These are phyloP conservation scores for Candoia aspera DNA, from an alignment of 2,113 vertebrate genomes.

Conservation along the genomic window DNA sequence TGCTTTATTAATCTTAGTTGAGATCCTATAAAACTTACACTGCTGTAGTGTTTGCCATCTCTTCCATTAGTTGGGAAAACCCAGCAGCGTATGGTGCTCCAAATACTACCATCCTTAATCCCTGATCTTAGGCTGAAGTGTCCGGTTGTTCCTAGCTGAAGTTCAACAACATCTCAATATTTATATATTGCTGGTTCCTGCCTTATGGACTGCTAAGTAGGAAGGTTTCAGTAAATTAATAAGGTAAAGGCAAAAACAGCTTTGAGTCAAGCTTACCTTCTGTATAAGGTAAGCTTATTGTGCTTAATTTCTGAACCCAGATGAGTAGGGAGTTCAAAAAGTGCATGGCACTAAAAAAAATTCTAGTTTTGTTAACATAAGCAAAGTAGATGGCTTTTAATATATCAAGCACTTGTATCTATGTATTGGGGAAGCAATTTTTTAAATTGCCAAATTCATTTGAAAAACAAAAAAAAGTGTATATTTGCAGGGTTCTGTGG, in stretches of 20 bases:
- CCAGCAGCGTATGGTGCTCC: background rate
- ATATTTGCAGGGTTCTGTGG: background rate
- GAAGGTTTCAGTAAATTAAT: background rate
- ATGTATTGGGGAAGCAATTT: background rate
- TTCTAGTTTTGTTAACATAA: background rate
- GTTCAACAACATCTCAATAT: background rate
- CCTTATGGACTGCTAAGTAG: background rate
- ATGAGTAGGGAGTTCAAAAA: background rate
- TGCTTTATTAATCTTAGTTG: background rate
- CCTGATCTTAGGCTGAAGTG: background rate
- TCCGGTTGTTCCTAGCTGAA: background rate
- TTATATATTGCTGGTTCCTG: background rate
- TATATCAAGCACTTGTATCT: background rate
- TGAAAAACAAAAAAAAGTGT: background rate
- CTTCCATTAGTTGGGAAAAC: background rate
- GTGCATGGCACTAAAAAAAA: background rate
- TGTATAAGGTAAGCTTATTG: background rate
- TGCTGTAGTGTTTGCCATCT: background rate
- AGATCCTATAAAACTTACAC: background rate
- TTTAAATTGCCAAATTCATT: background rate
- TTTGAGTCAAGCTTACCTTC: background rate
- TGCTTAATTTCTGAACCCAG: background rate
- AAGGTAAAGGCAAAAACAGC: background rate
- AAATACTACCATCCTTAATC: background rate
- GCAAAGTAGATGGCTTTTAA: no score